A percentile compares a stretch with the other conserved stretches of the same genome.
Conservation (phyloP, 92 coral and sea anemone species). For the Zoanthus gigantus region DNA sequence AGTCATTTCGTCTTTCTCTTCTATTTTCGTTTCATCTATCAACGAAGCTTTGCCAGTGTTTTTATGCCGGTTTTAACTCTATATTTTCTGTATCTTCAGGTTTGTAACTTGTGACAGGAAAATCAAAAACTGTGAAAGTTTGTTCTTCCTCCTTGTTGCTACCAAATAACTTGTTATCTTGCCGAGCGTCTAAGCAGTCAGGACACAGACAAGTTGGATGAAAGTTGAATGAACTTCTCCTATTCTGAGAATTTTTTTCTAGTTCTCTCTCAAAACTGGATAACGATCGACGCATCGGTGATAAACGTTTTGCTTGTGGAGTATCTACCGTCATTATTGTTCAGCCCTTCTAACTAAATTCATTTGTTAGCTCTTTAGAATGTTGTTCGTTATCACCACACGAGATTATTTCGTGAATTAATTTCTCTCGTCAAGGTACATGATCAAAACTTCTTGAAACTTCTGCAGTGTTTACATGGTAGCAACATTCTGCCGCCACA, state of each 20-base stretch:
- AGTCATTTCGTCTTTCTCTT: background rate
- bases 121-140: background rate
- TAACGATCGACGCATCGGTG: background rate
- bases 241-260: background rate
- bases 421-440: background rate
- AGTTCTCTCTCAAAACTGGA: constrained; percentile 15
- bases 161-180: background rate
- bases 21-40: background rate
- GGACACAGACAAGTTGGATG: constrained; percentile 28
- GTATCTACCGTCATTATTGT: background rate
- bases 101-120: background rate
- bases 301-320: background rate
- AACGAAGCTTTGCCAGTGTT: background rate
- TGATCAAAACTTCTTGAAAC: background rate
- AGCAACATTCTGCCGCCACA: background rate
- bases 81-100: background rate
- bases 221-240: background rate
- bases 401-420: background rate
- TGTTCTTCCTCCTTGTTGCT: background rate
- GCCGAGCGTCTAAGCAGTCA: constrained; percentile 10
- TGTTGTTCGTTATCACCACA: background rate
- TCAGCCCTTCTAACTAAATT: no score
- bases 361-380: background rate
- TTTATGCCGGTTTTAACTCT: background rate
- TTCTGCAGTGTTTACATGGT: background rate